Evolutionary conservation across 2,797 vertebrate genomes (phyloP).

Genomic region (Nannoperca australis): DNA sequence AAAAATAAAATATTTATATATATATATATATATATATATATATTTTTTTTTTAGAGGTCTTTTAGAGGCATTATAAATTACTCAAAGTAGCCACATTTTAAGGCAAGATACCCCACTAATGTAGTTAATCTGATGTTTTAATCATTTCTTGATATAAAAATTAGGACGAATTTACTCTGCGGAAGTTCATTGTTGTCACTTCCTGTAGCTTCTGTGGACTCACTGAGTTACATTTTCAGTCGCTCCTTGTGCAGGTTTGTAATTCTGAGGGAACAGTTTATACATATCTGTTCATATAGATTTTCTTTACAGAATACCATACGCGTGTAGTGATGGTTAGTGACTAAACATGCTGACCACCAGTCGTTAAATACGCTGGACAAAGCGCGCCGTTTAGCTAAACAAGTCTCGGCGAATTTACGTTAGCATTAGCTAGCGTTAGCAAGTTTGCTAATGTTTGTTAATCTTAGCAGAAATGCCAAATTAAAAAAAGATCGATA

Average conservation of each 20-base stretch:
- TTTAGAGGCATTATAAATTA: background rate
- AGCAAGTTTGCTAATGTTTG: slow-evolving; percentile 48
- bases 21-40: background rate
- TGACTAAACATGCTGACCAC: background rate
- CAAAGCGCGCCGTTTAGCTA: slow-evolving; percentile 35
- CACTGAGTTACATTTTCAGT: slow-evolving; percentile 58
- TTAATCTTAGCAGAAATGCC: background rate
- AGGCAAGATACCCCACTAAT: rapidly evolving
- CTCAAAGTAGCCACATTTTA: rapidly evolving
- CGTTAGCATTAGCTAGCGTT: slow-evolving; percentile 69
- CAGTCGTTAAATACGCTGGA: background rate
- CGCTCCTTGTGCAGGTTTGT: slow-evolving; percentile 77
- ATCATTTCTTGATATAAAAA: background rate
- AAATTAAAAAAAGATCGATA: background rate
- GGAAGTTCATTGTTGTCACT: slow-evolving; percentile 47
- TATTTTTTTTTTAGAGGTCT: too few species aligned
- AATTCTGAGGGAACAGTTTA: slow-evolving; percentile 2
- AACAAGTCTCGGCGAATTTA: slow-evolving; percentile 19
- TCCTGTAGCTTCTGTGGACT: slow-evolving; percentile 65
- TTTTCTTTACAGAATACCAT: rapidly evolving
- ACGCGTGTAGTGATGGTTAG: rapidly evolving
- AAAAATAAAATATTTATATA: background rate
- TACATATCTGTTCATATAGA: rapidly evolving
- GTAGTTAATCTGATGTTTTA: background rate
- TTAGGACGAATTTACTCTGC: background rate